Base-by-base conservation (phyloP, 1,140 invertebrate genomes). In the Pachyrhynchus sulphureomaculatus region DNA sequence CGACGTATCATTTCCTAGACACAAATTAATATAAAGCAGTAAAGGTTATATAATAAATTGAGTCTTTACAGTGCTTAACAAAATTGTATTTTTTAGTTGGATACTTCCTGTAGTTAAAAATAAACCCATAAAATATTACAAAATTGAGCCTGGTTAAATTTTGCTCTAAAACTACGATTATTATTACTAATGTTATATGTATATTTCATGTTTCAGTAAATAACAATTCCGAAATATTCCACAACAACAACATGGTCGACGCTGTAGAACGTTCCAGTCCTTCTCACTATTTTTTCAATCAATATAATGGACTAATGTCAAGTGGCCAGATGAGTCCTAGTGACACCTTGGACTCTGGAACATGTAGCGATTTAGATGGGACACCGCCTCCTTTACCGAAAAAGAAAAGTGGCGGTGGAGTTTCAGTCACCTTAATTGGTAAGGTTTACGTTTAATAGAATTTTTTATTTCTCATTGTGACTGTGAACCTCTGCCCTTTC, bases 331-430 rank as follows among this genome's bases (percentile, higher is more conserved):
- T 87, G 56, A 91, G 89, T 26, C 88, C 88, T 0, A 84, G 83
- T 67, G 89, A 90, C 59, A 90, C 88, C 0, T 66, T 90, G 57
- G 90, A 92, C 77, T 91, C 89, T 51, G 90, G 89, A 13, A 91
- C 89, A 6, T 89, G 89, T 76, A 91, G 88, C 70, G 90, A 92
- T 70, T 75, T 91, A 49, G 89, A 91, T 68, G 82, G 85, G 1
- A 88, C 87, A 8, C 86, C 87, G 34, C 86, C 87, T 24, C 85
- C 85, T n/a, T 68, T 86, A 24, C 84, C 83, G 0, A 86, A 86
- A 77, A 88, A 88, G 75, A 86, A 84, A 48, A 75, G 10, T 75
- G 32, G 32, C 70, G 41, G 75, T 73, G 70, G 76, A 29, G 72
- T 78, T 42, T 75, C 77, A 49, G 73, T 81, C 10, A 78, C 79